Percentiles rank a stretch among this genome's conserved stretches.
phyloP scores from a whole-genome alignment of 2,888 invertebrate genomes.

The Euzophera pinguis region DNA sequence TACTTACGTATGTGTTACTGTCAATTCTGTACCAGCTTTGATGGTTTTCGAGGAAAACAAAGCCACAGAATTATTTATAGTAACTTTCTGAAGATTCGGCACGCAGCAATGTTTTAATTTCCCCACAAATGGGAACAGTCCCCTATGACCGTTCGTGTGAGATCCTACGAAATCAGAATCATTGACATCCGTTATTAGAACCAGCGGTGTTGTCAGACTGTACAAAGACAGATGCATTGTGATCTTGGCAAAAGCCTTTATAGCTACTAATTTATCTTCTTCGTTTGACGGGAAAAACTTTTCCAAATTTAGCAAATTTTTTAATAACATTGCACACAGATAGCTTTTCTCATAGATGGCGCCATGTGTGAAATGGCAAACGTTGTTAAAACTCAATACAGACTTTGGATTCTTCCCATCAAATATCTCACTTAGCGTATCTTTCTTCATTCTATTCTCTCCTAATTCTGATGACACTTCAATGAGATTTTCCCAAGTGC shows the following conservation, averaged over 20 bases:
- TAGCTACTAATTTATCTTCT: neutral
- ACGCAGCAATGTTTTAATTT: constrained; percentile 15
- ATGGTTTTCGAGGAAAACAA: neutral
- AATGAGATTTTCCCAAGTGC: neutral
- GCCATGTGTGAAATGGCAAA: neutral
- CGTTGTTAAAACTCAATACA: neutral
- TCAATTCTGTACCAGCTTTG: constrained; percentile 15
- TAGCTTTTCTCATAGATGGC: neutral
- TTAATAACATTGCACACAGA: neutral
- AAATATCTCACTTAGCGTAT: neutral
- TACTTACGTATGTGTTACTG: constrained; percentile 14
- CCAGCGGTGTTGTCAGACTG: neutral
- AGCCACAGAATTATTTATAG: constrained; percentile 1
- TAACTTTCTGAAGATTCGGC: constrained; percentile 7
- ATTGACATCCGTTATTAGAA: neutral
- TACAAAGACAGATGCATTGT: neutral
- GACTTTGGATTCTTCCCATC: neutral
- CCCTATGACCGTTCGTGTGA: constrained; percentile 4
- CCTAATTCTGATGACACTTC: neutral
- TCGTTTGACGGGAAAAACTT: neutral
- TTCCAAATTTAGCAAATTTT: neutral
- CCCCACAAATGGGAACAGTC: constrained; percentile 14
- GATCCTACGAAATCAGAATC: neutral
- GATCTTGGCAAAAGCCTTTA: neutral
- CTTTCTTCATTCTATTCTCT: neutral